Percentiles rank a stretch among this genome's conserved stretches.
phyloP scores from a whole-genome alignment of 2,888 invertebrate genomes.

The Mactromeris polynyma region DNA sequence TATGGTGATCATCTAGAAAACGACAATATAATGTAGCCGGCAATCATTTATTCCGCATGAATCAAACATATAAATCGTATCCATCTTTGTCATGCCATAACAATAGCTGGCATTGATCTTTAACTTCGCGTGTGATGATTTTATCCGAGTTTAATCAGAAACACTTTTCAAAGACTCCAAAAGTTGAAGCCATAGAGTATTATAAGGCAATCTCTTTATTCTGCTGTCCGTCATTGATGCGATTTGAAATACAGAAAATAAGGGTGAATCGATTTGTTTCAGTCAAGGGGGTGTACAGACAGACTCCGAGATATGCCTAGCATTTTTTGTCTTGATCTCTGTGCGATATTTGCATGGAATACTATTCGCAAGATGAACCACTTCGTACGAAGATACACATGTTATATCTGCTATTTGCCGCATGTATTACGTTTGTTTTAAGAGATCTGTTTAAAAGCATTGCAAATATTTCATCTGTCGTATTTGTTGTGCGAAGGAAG shows the following conservation, averaged over 20 bases:
- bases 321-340: background rate
- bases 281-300: background rate
- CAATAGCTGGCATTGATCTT: conserved; percentile 58
- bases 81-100: conserved; percentile 60
- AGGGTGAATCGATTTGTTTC: background rate
- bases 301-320: background rate
- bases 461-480: background rate
- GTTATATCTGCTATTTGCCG: background rate
- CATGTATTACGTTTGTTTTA: conserved; percentile 4
- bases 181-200: background rate
- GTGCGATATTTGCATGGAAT: background rate
- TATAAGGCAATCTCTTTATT: background rate
- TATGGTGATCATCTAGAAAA: conserved; percentile 1
- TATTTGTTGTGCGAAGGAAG: background rate
- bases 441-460: background rate
- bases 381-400: background rate
- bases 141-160: conserved; percentile 64
- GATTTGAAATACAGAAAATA: conserved; percentile 8
- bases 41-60: conserved; percentile 57
- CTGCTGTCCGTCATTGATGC: background rate
- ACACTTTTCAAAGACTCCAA: conserved; percentile 35
- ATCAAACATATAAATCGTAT: conserved; percentile 49
- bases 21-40: conserved; percentile 25
- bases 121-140: conserved; percentile 25
- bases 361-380: background rate